Evolutionary conservation across 2,888 invertebrate species (phyloP), one percentile per base, ranked within the genome.

Genomic region (Lepidocyrtoides sp.): DNA sequence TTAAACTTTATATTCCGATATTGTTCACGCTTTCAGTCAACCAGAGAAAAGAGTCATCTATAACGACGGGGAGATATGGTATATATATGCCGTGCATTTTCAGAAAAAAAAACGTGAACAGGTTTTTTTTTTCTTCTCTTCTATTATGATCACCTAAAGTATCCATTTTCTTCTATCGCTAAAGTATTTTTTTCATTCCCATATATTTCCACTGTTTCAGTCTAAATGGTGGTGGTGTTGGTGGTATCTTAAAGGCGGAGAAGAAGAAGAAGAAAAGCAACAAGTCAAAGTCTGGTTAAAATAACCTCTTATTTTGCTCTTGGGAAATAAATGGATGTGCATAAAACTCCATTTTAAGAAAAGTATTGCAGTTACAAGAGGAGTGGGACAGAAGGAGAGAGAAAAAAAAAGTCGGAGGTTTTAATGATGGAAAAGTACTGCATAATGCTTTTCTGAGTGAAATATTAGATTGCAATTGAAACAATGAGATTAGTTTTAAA

Each of bases 401-500:
- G 7, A 14, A 51, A 14, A 12, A 51, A n/a, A 12, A 14, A 51
- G 4, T 41, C 41, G 10, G 10, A 7, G 41, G 10, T 41, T 4
- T 7, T 51, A 20, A 54, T 54, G 23, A 69, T 36, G 66, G 66
- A 69, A 69, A 69, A 69, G 32, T 69, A 69, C 66, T 0, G 5
- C 12, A 36, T 36, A 5, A 17, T 69, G 32, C 36, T n/a, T 69
- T n/a, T 32, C 36, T 17, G 7, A 7, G 63, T 29, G 14, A 63
- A 26, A 36, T 69, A 36, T 69, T 32, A 69, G 66, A 69, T 69
- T 69, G 66, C 66, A 69, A 69, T 29, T 23, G 26, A n/a, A 63
- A 29, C 26, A 63, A 26, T 29, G 63, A 23, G 63, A 29, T 63
- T 63, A 69, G 36, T 69, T 69, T 69, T 32, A 29, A 29, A 14